Base-by-base conservation (phyloP, 2,113 vertebrate genomes). In the Mystacornis crossleyi region DNA sequence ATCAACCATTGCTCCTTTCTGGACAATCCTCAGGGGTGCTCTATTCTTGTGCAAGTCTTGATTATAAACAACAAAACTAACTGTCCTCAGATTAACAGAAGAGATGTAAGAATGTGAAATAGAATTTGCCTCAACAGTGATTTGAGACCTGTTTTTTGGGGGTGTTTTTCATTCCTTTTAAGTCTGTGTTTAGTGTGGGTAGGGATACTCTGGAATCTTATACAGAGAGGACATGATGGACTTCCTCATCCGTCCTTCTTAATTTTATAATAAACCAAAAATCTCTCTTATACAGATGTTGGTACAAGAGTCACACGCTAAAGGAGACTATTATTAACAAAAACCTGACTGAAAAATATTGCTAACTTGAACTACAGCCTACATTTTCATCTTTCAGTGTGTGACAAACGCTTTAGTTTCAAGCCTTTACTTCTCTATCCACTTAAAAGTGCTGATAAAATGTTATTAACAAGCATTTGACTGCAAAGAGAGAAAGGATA, bases 181-280 rank as follows among this genome's bases (percentile, higher is more conserved):
- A 10, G 4, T 51, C 8, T 69, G 53, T 57, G 10, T 60, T 82
- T 72, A 58, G 58, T 42, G 11, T 61, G 10, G 2, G 5, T 40
- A 36, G 12, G 13, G 25, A 54, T 53, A 70, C 42, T 45, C 5
- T 28, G 42, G 20, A 7, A 24, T 45, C 3, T n/a, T 64, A 42
- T 17, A 43, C 0, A 8, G 26, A 48, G 12, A 54, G 6, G n/a
- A 57, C 0, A 3, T 18, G 26, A 50, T 0, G 43, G 24, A 50
- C 8, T 71, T 47, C 33, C 13, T 74, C 28, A 34, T 48, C 36
- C 33, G 9, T 19, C 13, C 6, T 65, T 80, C 55, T 38, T 57
- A 47, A 19, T 12, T 40, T 72, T 21, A 23, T 31, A 33, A 40
- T 40, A 58, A 87, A 72, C 1, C 16, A 57, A 54, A 93, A 74